These are phyloP conservation scores for Trinorchestia longiramus DNA, from an alignment of 1,140 invertebrate species.

Conservation along the genomic window DNA sequence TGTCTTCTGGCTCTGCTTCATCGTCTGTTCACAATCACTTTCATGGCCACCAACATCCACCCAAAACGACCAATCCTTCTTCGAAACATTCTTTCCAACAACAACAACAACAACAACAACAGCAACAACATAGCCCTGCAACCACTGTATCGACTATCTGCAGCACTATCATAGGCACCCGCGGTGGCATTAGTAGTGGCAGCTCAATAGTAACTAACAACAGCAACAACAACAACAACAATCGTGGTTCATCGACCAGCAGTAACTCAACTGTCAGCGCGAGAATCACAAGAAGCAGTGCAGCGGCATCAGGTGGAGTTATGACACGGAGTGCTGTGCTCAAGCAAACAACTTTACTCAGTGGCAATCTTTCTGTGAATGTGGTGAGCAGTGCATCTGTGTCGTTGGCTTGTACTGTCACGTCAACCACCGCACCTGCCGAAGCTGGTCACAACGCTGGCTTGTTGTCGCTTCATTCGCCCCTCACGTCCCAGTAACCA, in stretches of 20 bases:
- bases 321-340: constrained; percentile 19
- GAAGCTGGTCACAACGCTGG: background rate
- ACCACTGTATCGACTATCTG: background rate
- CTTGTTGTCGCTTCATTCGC: background rate
- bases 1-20: background rate
- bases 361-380: constrained; percentile 14
- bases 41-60: background rate
- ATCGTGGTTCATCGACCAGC: background rate
- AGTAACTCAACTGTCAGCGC: background rate
- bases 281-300: background rate
- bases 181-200: background rate
- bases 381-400: background rate
- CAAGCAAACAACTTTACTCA: constrained; percentile 1
- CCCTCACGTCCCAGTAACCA: constrained; percentile 20
- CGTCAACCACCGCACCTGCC: background rate
- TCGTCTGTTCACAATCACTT: constrained; percentile 22
- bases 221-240: background rate
- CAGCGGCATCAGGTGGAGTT: background rate
- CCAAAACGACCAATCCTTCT: background rate
- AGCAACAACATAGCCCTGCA: background rate
- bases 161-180: background rate
- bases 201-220: background rate
- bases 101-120: constrained; percentile 4
- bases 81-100: background rate
- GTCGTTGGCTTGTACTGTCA: background rate